phyloP scores from a whole-genome alignment of 1,140 invertebrate genomes.

The Drosophila repleta region DNA sequence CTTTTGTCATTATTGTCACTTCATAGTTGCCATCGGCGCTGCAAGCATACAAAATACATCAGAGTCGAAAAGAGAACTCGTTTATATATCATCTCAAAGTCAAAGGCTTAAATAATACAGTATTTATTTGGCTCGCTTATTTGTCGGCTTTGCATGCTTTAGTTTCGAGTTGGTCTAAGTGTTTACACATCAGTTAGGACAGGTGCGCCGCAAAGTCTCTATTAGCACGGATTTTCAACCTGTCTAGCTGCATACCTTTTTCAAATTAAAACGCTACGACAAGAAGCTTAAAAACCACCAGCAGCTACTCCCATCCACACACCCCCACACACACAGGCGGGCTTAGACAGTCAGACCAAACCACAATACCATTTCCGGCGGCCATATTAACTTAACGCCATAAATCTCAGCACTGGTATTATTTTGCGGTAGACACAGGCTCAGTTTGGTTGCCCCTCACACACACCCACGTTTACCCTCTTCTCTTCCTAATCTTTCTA shows the following conservation, averaged over 20 bases:
- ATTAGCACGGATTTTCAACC: constrained; percentile 11
- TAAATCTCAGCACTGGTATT: constrained; percentile 69
- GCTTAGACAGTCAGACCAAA: constrained; percentile 4
- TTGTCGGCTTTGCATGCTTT: not conserved
- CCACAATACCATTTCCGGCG: constrained; percentile 64
- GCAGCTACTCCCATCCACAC: constrained; percentile 20
- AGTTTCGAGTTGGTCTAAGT: not conserved
- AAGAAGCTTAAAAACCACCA: constrained; percentile 56
- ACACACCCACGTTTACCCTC: not conserved
- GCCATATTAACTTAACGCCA: constrained; percentile 69
- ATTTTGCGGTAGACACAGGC: constrained; percentile 32
- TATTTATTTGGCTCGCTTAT: too few relatives aligned
- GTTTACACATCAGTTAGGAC: not conserved
- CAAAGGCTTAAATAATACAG: too few relatives aligned
- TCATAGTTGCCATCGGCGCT: constrained; percentile 99
- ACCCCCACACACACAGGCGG: not conserved
- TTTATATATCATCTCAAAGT: too few relatives aligned
- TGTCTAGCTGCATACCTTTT: not conserved
- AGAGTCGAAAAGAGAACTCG: too few relatives aligned
- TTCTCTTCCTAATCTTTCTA: not conserved
- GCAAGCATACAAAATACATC: constrained; percentile 44
- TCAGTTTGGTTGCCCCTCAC: constrained; percentile 10
- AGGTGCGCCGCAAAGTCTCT: not conserved
- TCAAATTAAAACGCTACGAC: constrained; percentile 23
- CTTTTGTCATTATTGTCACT: constrained; percentile 98